These are phyloP conservation scores for Harpalus rufipes DNA, from an alignment of 2,888 invertebrate species.

Conservation along the genomic window DNA sequence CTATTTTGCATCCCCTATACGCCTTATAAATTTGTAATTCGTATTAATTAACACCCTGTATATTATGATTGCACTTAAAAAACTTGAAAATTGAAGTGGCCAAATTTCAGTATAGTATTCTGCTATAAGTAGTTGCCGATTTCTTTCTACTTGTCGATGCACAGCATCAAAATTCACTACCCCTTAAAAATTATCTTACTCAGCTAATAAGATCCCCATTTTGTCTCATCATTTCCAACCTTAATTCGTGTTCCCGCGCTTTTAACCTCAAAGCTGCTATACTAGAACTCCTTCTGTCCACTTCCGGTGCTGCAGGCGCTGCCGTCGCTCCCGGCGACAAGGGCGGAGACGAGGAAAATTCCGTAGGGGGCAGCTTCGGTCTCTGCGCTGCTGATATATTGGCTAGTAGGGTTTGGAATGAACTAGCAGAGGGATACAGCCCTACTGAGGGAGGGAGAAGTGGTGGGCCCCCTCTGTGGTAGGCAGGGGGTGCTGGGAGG, in stretches of 20 bases:
- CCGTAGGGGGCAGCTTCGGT: constrained; percentile 78
- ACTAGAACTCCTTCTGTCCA: constrained; percentile 91
- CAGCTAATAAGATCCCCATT: constrained; percentile 90
- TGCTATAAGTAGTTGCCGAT: background rate
- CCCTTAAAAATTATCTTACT: constrained; percentile 72
- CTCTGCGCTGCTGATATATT: constrained; percentile 85
- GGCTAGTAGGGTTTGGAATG: constrained; percentile 92
- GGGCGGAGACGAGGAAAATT: constrained; percentile 79
- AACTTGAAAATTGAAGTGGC: background rate
- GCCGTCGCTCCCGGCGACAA: constrained; percentile 79
- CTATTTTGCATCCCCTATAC: too few species aligned
- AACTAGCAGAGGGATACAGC: constrained; percentile 81
- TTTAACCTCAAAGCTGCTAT: constrained; percentile 92
- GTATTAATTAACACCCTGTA: too few species aligned
- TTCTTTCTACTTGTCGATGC: constrained; percentile 33
- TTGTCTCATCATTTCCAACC: constrained; percentile 90
- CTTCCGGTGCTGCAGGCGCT: constrained; percentile 81
- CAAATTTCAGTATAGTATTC: background rate
- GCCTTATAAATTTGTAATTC: too few species aligned
- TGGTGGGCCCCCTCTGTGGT: constrained; percentile 82
- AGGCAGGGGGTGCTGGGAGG: constrained; percentile 78
- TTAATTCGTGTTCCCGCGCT: constrained; percentile 92
- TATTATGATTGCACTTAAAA: too few species aligned
- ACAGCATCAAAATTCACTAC: constrained; percentile 56
- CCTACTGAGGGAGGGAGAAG: constrained; percentile 83